Evolutionary conservation across 2,888 invertebrate genomes (phyloP).

Genomic region (Xestia c-nigrum): DNA sequence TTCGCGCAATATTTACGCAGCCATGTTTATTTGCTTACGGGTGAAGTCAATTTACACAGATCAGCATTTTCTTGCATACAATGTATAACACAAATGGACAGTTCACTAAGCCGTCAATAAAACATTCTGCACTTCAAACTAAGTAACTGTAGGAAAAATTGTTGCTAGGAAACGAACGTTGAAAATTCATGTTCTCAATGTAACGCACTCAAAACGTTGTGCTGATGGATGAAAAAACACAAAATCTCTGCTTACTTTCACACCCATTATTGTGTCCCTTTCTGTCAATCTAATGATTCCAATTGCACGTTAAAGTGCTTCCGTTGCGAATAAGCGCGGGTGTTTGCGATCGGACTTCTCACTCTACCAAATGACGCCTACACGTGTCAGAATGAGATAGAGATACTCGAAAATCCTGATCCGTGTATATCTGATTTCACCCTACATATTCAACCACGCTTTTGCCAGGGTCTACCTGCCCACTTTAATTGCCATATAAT

Average conservation of each 20-base stretch:
- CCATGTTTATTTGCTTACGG: constrained; percentile 12
- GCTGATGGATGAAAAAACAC: no score
- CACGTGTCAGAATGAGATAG: background rate
- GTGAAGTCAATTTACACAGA: background rate
- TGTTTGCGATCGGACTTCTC: background rate
- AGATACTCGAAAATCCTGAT: background rate
- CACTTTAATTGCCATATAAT: background rate
- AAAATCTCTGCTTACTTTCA: no score
- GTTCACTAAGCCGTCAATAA: no score
- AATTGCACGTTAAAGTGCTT: background rate
- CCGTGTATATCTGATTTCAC: background rate
- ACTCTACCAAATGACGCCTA: background rate
- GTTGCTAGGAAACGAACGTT: no score
- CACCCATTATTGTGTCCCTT: background rate
- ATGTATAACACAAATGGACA: no score
- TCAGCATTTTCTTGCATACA: background rate
- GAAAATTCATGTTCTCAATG: no score
- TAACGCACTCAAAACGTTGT: no score
- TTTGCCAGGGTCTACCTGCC: background rate
- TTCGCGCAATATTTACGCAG: constrained; percentile 1
- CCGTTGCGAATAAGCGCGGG: background rate
- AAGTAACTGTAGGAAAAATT: no score
- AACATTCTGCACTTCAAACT: no score
- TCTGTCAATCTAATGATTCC: background rate
- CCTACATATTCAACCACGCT: background rate